phyloP scores from a whole-genome alignment of 2,797 vertebrate genomes.

The Mormyrops boulengeri region DNA sequence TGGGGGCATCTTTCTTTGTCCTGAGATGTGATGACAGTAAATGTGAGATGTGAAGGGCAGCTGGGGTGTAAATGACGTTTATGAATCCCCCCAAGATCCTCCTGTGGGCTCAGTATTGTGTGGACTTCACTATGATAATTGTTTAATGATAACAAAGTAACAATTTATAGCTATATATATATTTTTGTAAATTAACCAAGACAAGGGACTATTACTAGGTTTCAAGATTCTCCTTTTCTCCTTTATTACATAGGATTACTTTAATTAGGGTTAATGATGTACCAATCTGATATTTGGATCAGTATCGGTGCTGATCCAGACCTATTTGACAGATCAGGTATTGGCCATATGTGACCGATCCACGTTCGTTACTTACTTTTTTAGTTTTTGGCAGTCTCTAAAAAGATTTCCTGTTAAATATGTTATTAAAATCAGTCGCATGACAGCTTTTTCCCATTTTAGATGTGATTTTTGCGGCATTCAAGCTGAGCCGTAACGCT shows the following conservation, averaged over 20 bases:
- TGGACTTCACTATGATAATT: background rate
- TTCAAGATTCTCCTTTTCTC: background rate
- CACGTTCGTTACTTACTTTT: no score
- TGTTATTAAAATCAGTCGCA: no score
- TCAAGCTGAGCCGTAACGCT: no score
- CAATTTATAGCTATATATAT: background rate
- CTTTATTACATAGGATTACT: background rate
- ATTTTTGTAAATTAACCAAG: background rate
- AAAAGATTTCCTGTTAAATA: no score
- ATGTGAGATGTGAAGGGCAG: slow-evolving; percentile 52
- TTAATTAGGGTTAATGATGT: background rate
- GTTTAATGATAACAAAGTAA: background rate
- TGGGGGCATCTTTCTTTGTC: slow-evolving; percentile 59
- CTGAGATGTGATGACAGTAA: slow-evolving; percentile 55
- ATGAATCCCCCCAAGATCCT: background rate
- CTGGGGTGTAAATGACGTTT: slow-evolving; percentile 50
- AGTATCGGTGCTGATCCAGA: no score
- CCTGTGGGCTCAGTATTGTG: background rate
- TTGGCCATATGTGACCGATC: no score
- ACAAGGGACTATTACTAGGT: background rate
- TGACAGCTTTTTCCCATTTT: no score
- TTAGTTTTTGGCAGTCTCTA: no score
- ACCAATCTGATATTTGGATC: no score
- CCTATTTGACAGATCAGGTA: no score
- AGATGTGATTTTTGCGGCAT: no score